Conservation (phyloP, 2,888 invertebrate genomes). For the Tenthredo notha region DNA sequence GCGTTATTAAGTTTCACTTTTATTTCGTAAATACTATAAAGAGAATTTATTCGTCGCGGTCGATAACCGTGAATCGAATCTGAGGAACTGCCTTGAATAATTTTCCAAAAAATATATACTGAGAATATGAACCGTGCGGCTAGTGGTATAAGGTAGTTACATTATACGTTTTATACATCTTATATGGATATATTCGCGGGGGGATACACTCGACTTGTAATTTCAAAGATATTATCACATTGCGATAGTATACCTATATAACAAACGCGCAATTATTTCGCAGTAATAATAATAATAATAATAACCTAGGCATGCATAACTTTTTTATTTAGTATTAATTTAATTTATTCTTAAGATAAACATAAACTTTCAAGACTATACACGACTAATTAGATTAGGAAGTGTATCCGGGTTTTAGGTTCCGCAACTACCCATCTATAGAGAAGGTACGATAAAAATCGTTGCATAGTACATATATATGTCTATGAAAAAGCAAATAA, state of each 20-base stretch:
- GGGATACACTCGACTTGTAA: constrained; percentile 10
- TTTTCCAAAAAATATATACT: constrained; percentile 20
- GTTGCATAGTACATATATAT: not conserved
- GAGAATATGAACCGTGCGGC: not conserved
- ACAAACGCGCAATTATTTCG: constrained; percentile 28
- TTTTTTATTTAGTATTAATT: not conserved
- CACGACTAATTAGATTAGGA: constrained; percentile 32
- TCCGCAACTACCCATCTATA: not conserved
- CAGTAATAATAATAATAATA: not conserved
- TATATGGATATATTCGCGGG: not conserved
- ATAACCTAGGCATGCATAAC: not conserved
- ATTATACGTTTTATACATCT: not conserved
- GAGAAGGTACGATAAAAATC: not conserved
- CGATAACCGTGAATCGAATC: constrained; percentile 37
- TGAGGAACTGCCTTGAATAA: constrained; percentile 12
- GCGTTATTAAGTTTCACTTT: constrained; percentile 46
- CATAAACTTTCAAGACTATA: not conserved
- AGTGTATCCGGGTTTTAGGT: constrained; percentile 24
- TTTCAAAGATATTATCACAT: constrained; percentile 31
- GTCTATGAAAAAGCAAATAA: not conserved
- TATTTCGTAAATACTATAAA: constrained; percentile 26
- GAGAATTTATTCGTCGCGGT: constrained; percentile 33
- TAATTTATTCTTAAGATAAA: not conserved
- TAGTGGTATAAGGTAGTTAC: not conserved
- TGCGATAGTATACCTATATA: not conserved